Conservation (phyloP, 2,113 vertebrate species). For the Microcebus ravelobensis region DNA sequence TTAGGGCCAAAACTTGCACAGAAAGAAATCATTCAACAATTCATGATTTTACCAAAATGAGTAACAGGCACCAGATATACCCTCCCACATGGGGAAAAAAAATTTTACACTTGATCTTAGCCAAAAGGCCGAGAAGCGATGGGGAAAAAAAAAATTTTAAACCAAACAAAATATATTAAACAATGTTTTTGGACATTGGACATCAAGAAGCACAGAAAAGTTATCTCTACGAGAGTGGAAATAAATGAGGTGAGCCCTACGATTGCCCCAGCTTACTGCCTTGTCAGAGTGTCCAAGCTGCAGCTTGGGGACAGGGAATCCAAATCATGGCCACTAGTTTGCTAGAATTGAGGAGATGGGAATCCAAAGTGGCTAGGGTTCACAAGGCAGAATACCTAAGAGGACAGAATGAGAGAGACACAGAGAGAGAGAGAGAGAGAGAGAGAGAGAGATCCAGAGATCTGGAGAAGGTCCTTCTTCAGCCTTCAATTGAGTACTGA, state of each 20-base stretch:
- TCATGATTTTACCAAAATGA: conserved; percentile 8
- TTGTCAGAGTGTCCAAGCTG: not conserved
- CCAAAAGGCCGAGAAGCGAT: too few species aligned
- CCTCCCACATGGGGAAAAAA: not conserved
- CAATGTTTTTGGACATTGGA: not conserved
- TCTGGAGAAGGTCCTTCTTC: not conserved
- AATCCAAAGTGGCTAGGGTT: not conserved
- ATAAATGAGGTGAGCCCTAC: not conserved
- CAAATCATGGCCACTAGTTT: not conserved
- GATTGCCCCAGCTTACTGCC: not conserved
- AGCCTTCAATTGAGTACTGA: not conserved
- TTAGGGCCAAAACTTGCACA: not conserved
- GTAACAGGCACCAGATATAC: not conserved
- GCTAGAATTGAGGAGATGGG: not conserved
- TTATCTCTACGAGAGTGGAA: not conserved
- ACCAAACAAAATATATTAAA: not conserved
- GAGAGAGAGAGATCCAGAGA: not conserved
- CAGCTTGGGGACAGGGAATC: not conserved
- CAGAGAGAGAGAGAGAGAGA: too few species aligned
- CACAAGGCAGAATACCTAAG: not conserved
- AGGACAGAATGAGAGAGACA: not conserved
- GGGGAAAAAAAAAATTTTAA: not conserved
- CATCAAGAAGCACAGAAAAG: not conserved
- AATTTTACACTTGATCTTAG: not conserved
- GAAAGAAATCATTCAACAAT: conserved; percentile 12